Conservation (phyloP, 2,797 vertebrate genomes). For the Ctenopoma kingsleyae region DNA sequence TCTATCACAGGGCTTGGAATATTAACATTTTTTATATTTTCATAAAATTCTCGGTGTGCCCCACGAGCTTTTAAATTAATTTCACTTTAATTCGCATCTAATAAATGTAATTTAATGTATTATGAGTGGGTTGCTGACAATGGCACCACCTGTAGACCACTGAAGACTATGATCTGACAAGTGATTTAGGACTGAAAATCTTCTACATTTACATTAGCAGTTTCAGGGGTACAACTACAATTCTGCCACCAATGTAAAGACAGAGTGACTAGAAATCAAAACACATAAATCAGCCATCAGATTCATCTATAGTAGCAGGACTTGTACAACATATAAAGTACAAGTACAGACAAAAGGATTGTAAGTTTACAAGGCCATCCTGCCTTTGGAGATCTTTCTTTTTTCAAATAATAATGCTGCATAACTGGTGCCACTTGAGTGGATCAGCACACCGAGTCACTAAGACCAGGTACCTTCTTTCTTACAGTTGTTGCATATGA, state of each 20-base stretch:
- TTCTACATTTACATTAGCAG: neutral
- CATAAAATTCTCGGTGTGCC: too few species aligned
- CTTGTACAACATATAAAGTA: neutral
- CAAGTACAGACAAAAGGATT: neutral
- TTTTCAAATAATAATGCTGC: constrained; percentile 1
- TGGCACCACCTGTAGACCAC: too few species aligned
- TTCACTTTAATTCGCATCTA: too few species aligned
- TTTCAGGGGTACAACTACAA: neutral
- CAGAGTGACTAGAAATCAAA: neutral
- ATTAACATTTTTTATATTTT: too few species aligned
- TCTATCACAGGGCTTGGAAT: too few species aligned
- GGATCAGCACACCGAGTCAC: neutral
- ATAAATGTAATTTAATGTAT: too few species aligned
- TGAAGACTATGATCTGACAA: too few species aligned
- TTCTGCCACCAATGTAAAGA: neutral
- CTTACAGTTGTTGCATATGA: constrained; percentile 21
- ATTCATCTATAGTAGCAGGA: neutral
- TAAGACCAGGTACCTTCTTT: constrained; percentile 1
- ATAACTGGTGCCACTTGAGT: neutral
- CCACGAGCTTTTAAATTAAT: too few species aligned
- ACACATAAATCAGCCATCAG: neutral
- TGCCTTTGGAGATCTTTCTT: constrained; percentile 10
- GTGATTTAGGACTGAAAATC: neutral
- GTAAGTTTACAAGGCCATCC: neutral
- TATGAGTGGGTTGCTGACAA: too few species aligned